Conservation (phyloP, 2,888 invertebrate genomes). For the Steinernema hermaphroditum region DNA sequence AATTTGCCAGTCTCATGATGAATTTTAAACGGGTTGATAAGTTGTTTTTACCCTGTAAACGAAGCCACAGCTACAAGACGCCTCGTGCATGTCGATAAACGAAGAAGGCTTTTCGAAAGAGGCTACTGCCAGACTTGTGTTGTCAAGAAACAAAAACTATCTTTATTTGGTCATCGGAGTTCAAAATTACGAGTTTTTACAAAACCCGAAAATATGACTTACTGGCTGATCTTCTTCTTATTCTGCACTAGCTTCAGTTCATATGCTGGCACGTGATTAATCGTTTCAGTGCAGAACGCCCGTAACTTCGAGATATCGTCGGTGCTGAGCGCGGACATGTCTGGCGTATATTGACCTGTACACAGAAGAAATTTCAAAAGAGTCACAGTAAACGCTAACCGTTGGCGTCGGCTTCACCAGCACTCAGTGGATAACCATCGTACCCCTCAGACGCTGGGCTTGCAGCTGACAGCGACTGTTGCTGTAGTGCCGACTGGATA, state of each 20-base stretch:
- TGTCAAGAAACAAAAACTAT: no score
- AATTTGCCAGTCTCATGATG: no score
- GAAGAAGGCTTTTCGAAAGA: no score
- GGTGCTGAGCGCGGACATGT: slow-evolving; percentile 33
- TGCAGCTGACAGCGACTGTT: not conserved
- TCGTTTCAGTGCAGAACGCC: slow-evolving; percentile 81
- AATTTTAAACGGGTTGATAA: no score
- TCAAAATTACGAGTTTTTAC: not conserved
- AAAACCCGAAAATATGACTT: slow-evolving; percentile 9
- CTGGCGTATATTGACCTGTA: slow-evolving; percentile 14
- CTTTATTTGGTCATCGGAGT: no score
- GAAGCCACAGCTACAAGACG: no score
- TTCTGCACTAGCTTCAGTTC: slow-evolving; percentile 86
- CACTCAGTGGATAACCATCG: slow-evolving; percentile 9
- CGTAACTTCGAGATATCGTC: slow-evolving; percentile 60
- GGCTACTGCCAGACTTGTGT: no score
- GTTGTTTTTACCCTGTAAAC: no score
- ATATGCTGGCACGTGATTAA: slow-evolving; percentile 80
- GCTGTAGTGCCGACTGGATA: not conserved
- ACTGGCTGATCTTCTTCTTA: slow-evolving; percentile 77
- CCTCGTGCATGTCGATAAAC: no score
- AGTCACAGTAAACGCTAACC: not conserved
- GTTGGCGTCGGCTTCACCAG: not conserved
- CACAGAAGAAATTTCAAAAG: not conserved
- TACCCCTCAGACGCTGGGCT: slow-evolving; percentile 21